These are phyloP conservation scores for Hydrolagus affinis DNA, from an alignment of 2,113 vertebrate genomes.

Conservation along the genomic window DNA sequence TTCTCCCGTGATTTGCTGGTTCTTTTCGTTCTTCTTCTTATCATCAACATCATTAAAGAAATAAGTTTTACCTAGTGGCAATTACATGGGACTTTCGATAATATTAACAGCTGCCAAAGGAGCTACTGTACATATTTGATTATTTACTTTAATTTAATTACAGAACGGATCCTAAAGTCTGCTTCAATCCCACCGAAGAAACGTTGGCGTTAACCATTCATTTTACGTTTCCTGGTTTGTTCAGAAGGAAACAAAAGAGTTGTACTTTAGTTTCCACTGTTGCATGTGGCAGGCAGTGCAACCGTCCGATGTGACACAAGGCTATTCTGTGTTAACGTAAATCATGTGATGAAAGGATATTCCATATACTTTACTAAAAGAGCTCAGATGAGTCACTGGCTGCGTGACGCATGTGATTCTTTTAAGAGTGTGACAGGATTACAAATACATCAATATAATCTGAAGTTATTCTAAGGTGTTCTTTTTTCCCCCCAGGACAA, in stretches of 20 bases:
- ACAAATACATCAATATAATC: too few species aligned
- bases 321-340: too few species aligned
- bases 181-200: background rate
- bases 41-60: background rate
- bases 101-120: background rate
- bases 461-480: too few species aligned
- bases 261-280: background rate
- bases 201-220: background rate
- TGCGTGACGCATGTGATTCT: too few species aligned
- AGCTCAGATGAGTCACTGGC: too few species aligned
- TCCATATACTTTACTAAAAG: too few species aligned
- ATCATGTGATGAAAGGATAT: too few species aligned
- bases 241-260: background rate
- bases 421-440: too few species aligned
- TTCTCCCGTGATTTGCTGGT: background rate
- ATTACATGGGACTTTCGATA: background rate
- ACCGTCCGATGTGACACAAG: too few species aligned
- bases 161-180: background rate
- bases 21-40: background rate
- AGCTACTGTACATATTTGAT: too few species aligned
- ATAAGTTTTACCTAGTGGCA: background rate
- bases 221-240: background rate
- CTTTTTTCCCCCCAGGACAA: too few species aligned
- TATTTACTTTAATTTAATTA: background rate
- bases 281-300: background rate